phyloP scores from a whole-genome alignment of 2,888 invertebrate species.

The Pristionchus mayeri region DNA sequence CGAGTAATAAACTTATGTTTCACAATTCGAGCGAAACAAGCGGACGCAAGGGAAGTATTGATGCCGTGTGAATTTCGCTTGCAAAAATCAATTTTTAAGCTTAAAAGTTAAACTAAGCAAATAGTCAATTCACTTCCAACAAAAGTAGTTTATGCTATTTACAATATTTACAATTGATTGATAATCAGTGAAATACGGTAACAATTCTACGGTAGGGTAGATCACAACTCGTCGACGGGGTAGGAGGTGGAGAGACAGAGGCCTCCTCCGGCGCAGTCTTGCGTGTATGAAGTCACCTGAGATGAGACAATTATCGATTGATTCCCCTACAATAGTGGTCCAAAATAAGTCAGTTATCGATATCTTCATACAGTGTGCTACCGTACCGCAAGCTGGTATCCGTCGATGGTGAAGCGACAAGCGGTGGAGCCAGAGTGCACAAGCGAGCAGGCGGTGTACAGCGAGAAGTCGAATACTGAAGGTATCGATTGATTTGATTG shows the following conservation, averaged over 20 bases:
- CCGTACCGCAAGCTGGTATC: slow-evolving; percentile 44
- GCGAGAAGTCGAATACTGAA: slow-evolving; percentile 75
- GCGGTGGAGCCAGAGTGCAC: slow-evolving; percentile 66
- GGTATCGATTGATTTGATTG: neutral
- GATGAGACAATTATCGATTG: neutral
- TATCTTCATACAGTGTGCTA: neutral
- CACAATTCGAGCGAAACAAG: too few relatives aligned
- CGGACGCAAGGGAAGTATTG: too few relatives aligned
- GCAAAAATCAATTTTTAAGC: too few relatives aligned
- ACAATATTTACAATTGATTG: slow-evolving; percentile 23
- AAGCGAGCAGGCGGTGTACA: slow-evolving; percentile 72
- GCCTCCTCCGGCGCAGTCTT: slow-evolving; percentile 65
- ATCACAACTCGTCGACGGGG: slow-evolving; percentile 50
- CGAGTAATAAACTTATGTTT: too few relatives aligned
- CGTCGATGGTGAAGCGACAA: slow-evolving; percentile 68
- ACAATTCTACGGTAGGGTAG: neutral
- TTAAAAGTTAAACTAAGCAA: too few relatives aligned
- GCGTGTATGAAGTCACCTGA: slow-evolving; percentile 68
- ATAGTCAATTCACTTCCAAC: too few relatives aligned
- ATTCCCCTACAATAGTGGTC: neutral
- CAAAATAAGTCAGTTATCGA: neutral
- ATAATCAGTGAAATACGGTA: neutral
- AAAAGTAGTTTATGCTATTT: neutral
- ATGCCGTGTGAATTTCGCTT: too few relatives aligned
- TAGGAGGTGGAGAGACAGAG: slow-evolving; percentile 48